These are phyloP conservation scores for Diaphora mendica DNA, from an alignment of 2,888 invertebrate species.

Conservation along the genomic window DNA sequence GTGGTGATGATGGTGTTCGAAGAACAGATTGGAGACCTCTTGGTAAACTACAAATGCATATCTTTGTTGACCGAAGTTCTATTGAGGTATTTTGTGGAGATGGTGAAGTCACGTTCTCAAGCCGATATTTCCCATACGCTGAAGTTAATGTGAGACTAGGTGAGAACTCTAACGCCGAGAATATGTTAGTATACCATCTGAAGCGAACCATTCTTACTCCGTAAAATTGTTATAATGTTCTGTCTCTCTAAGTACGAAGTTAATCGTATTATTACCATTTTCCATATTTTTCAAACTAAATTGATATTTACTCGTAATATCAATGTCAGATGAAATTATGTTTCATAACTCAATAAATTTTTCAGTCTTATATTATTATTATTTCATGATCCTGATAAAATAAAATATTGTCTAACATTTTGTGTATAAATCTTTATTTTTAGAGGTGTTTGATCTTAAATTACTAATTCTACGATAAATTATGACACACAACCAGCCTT, in stretches of 20 bases:
- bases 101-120: slow-evolving; percentile 72
- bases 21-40: slow-evolving; percentile 67
- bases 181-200: slow-evolving; percentile 53
- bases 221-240: neutral
- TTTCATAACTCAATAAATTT: too few relatives aligned
- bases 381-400: neutral
- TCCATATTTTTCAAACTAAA: neutral
- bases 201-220: slow-evolving; percentile 50
- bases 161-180: slow-evolving; percentile 30
- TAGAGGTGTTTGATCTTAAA: neutral
- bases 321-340: neutral
- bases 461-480: neutral
- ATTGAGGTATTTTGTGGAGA: slow-evolving; percentile 68
- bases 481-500: neutral
- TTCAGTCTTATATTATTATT: neutral
- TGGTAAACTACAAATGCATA: slow-evolving; percentile 48
- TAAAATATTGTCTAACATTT: neutral
- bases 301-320: neutral
- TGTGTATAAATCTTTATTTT: neutral
- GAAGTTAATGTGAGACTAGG: slow-evolving; percentile 53
- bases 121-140: slow-evolving; percentile 66
- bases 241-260: too few relatives aligned
- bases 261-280: neutral
- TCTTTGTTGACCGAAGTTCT: slow-evolving; percentile 72
- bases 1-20: slow-evolving; percentile 68